A percentile compares a stretch with the other conserved stretches of the same genome.
These are phyloP conservation scores for Perizoma flavofasciatum DNA, from an alignment of 2,888 invertebrate genomes.

Conservation along the genomic window DNA sequence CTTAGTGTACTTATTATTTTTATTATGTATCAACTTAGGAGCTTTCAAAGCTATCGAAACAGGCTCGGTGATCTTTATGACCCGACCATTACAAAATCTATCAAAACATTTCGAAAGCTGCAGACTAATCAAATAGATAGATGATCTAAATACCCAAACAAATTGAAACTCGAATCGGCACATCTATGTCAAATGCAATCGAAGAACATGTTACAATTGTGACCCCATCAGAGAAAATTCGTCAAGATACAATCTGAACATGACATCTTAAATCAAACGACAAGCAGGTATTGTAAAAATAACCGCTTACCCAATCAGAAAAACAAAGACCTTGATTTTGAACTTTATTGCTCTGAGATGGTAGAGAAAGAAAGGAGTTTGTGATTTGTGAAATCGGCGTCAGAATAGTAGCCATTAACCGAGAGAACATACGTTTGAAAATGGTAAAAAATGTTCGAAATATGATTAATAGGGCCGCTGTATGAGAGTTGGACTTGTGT, in stretches of 20 bases:
- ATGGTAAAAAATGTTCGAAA: constrained; percentile 77
- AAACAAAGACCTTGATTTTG: constrained; percentile 45
- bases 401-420: constrained; percentile 75
- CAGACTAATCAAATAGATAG: constrained; percentile 57
- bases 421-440: constrained; percentile 78
- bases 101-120: constrained; percentile 54
- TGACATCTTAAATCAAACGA: constrained; percentile 79
- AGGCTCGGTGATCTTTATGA: neutral
- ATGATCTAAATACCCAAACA: constrained; percentile 62
- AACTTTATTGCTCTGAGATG: constrained; percentile 27
- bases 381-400: constrained; percentile 58
- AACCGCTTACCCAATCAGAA: constrained; percentile 52
- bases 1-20: too few relatives aligned
- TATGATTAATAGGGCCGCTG: constrained; percentile 81
- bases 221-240: constrained; percentile 77
- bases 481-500: constrained; percentile 70
- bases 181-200: constrained; percentile 76
- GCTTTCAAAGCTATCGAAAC: too few relatives aligned
- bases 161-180: constrained; percentile 47
- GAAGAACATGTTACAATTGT: constrained; percentile 71
- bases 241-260: constrained; percentile 79
- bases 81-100: constrained; percentile 37
- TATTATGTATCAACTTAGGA: too few relatives aligned
- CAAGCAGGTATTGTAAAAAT: constrained; percentile 70
- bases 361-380: constrained; percentile 17